Evolutionary conservation across 1,140 invertebrate species (phyloP).

Genomic region (Helicoverpa zea): DNA sequence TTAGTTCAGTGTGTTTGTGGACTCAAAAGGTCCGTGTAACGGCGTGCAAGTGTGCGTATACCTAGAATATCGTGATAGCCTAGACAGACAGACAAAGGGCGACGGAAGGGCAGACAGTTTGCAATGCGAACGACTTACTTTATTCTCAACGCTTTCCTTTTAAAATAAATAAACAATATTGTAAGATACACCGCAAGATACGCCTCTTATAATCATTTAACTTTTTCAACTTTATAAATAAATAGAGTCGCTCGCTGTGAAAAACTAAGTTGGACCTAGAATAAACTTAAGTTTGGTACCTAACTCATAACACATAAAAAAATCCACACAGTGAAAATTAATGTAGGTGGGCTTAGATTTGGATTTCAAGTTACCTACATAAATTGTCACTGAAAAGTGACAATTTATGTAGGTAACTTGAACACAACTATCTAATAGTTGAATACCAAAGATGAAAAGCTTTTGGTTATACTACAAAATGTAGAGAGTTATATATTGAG

Average conservation of each 20-base stretch:
- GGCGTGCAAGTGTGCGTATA: constrained; percentile 18
- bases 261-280: too few relatives aligned
- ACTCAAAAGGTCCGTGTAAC: constrained; percentile 33
- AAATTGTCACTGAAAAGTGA: too few relatives aligned
- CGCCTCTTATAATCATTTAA: background rate
- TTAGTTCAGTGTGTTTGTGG: constrained; percentile 40
- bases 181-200: background rate
- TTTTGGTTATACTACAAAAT: background rate
- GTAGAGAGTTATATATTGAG: background rate
- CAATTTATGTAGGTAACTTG: too few relatives aligned
- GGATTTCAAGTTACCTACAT: too few relatives aligned
- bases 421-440: too few relatives aligned
- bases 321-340: too few relatives aligned
- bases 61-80: constrained; percentile 36
- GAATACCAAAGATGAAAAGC: background rate
- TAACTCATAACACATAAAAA: too few relatives aligned
- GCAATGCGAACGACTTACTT: constrained; percentile 43
- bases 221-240: too few relatives aligned
- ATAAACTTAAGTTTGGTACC: too few relatives aligned
- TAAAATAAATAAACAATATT: constrained; percentile 19
- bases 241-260: background rate
- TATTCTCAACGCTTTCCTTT: constrained; percentile 19
- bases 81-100: constrained; percentile 55
- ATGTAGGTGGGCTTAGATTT: too few relatives aligned
- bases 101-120: constrained; percentile 63